Evolutionary conservation across 2,113 vertebrate genomes (phyloP).

Genomic region (Chaetodon trifascialis): DNA sequence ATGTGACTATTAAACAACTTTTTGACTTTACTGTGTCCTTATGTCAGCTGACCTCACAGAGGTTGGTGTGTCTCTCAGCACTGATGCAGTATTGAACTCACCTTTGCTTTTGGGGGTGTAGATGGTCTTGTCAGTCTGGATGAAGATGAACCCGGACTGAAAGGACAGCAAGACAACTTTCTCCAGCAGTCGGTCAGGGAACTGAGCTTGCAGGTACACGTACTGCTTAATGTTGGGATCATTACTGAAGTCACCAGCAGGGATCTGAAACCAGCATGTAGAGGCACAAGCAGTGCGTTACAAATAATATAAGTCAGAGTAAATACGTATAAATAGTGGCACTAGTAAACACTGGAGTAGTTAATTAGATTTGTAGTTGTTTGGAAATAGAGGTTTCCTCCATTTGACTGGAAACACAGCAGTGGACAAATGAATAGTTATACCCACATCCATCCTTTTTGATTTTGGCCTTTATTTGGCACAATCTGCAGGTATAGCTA

Average conservation of each 20-base stretch:
- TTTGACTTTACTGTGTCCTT: too few relatives aligned
- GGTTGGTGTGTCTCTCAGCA: background rate
- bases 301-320: too few relatives aligned
- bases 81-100: background rate
- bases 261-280: constrained; percentile 57
- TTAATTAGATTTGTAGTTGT: too few relatives aligned
- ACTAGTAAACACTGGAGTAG: too few relatives aligned
- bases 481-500: too few relatives aligned
- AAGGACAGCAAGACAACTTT: constrained; percentile 79
- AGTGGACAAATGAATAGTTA: too few relatives aligned
- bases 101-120: constrained; percentile 80
- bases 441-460: too few relatives aligned
- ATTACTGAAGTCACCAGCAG: constrained; percentile 45
- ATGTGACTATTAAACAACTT: too few relatives aligned
- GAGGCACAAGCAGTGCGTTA: background rate
- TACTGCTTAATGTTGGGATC: constrained; percentile 72
- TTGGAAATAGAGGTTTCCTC: too few relatives aligned
- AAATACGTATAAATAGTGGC: too few relatives aligned
- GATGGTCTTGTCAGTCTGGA: constrained; percentile 83
- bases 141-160: constrained; percentile 82
- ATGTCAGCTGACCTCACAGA: background rate
- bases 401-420: too few relatives aligned
- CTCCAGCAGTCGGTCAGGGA: constrained; percentile 68
- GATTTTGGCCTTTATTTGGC: too few relatives aligned
- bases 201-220: constrained; percentile 74